phyloP scores from a whole-genome alignment of 2,888 invertebrate species.

The Minunthozetes semirufus region DNA sequence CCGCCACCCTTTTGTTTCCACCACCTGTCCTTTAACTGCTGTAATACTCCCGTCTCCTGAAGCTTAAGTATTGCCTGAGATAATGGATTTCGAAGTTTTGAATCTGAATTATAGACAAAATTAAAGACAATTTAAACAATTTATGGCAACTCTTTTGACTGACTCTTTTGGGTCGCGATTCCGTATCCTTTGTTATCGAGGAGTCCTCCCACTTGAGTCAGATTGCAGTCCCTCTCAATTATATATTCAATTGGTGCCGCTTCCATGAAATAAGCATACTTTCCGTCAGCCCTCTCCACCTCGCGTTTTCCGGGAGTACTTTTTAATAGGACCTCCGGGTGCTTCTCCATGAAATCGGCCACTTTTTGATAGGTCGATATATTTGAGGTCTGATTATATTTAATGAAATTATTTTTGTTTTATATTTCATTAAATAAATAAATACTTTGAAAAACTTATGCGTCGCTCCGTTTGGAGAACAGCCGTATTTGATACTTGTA shows the following conservation, averaged over 20 bases:
- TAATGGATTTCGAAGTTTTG: not conserved
- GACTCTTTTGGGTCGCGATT: slow-evolving; percentile 62
- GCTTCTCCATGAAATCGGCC: slow-evolving; percentile 51
- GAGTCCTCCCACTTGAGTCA: slow-evolving; percentile 54
- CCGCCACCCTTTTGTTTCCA: slow-evolving; percentile 38
- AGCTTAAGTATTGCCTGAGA: slow-evolving; percentile 30
- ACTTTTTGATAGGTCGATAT: slow-evolving; percentile 51
- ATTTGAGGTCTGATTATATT: slow-evolving; percentile 46
- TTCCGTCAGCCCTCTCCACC: slow-evolving; percentile 47
- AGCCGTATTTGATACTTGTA: slow-evolving; percentile 93
- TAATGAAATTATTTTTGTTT: not conserved
- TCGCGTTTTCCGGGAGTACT: slow-evolving; percentile 62
- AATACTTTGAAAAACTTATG: slow-evolving; percentile 83
- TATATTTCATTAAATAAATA: not conserved
- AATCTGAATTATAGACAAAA: not conserved
- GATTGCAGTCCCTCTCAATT: slow-evolving; percentile 51
- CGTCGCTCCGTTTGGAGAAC: slow-evolving; percentile 81
- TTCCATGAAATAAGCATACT: slow-evolving; percentile 55
- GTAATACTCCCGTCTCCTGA: slow-evolving; percentile 35
- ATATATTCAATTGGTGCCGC: slow-evolving; percentile 53
- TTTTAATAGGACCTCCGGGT: slow-evolving; percentile 44
- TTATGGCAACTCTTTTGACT: not conserved
- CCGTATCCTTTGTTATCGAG: slow-evolving; percentile 78
- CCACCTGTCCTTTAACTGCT: slow-evolving; percentile 34
- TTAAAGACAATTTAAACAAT: not conserved